Percentiles rank a stretch among this genome's conserved stretches.
phyloP scores from a whole-genome alignment of 2,888 invertebrate genomes.

The Machimus atricapillus region DNA sequence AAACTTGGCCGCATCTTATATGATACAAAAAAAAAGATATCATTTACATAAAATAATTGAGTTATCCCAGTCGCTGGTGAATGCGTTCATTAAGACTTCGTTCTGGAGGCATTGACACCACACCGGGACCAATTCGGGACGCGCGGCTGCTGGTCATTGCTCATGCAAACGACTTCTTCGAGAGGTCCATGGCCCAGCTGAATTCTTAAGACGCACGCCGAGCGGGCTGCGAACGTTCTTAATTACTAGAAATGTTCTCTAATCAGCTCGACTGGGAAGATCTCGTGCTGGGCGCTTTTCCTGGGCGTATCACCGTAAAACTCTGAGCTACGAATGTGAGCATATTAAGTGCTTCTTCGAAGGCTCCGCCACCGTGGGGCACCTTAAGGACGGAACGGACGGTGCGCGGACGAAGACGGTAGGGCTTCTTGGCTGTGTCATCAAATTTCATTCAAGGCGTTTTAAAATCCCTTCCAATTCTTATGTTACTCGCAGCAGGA shows the following conservation, averaged over 20 bases:
- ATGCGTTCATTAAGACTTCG: not conserved
- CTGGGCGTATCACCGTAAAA: not conserved
- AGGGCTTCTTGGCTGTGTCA: not conserved
- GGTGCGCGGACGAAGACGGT: not conserved
- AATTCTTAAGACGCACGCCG: not conserved
- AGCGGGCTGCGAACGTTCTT: not conserved
- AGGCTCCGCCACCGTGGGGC: not conserved
- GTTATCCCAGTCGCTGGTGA: not conserved
- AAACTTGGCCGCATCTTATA: not conserved
- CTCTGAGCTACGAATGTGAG: not conserved
- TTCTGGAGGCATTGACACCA: not conserved
- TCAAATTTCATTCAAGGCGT: conserved; percentile 15
- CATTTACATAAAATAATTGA: not conserved
- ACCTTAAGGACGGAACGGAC: not conserved
- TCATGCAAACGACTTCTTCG: not conserved
- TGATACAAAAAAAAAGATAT: not conserved
- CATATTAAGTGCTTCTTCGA: not conserved
- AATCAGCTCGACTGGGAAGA: not conserved
- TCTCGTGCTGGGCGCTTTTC: not conserved
- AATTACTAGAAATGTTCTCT: not conserved
- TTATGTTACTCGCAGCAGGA: conserved; percentile 3
- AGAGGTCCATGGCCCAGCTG: not conserved
- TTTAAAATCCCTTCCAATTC: conserved; percentile 19
- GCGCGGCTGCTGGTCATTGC: not conserved
- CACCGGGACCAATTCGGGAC: not conserved